Evolutionary conservation across 2,888 invertebrate species (phyloP).

Genomic region (Apotomis turbidana): DNA sequence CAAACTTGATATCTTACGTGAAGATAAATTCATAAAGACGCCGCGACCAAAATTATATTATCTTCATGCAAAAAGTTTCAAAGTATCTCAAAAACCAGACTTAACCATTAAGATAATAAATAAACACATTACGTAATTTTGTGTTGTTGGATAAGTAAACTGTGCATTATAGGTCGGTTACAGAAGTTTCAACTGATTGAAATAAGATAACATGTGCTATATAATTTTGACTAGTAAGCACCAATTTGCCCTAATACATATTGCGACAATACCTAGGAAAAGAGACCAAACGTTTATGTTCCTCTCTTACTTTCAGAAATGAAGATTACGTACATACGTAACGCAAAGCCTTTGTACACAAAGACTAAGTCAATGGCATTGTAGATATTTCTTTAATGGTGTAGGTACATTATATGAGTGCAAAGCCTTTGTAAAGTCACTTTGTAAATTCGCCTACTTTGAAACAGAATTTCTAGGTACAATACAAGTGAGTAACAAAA

Average conservation of each 20-base stretch:
- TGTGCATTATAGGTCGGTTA: slow-evolving; percentile 18
- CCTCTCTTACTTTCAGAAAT: no score
- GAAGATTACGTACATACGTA: no score
- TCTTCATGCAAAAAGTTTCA: slow-evolving; percentile 9
- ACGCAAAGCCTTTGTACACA: no score
- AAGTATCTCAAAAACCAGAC: slow-evolving; percentile 23
- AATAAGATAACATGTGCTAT: slow-evolving; percentile 63
- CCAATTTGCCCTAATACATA: slow-evolving; percentile 77
- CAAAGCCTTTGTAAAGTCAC: no score
- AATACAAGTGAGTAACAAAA: not conserved
- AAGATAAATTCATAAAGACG: not conserved
- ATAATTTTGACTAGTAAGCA: slow-evolving; percentile 84
- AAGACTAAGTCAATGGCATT: no score
- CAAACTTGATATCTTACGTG: not conserved
- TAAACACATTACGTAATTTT: slow-evolving; percentile 29
- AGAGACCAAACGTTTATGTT: not conserved
- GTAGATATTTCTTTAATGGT: no score
- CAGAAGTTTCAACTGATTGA: slow-evolving; percentile 23
- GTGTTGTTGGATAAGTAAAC: slow-evolving; percentile 23
- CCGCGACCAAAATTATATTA: not conserved
- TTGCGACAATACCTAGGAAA: slow-evolving; percentile 50
- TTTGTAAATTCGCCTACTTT: no score
- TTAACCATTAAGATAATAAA: slow-evolving; percentile 31
- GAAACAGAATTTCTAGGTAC: no score
- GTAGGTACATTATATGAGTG: no score